phyloP scores from a whole-genome alignment of 92 coral and sea anemone genomes.

The Epizoanthus scotinus region DNA sequence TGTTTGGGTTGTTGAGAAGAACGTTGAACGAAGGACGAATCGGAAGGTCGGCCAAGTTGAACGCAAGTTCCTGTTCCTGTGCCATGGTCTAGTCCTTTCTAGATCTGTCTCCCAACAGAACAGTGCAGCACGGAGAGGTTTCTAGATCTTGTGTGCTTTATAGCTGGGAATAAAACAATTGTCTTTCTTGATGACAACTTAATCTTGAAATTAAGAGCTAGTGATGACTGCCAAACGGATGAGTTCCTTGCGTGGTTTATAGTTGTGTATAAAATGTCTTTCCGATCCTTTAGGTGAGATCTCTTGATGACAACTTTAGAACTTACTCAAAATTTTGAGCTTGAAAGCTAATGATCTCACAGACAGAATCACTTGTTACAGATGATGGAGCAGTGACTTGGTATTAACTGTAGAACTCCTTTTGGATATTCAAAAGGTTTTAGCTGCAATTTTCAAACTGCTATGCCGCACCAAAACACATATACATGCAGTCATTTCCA shows the following conservation, averaged over 20 bases:
- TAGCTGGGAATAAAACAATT: not conserved
- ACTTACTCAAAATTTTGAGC: too few relatives aligned
- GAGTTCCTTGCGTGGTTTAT: too few relatives aligned
- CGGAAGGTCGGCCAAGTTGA: conserved; percentile 7
- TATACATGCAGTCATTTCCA: not conserved
- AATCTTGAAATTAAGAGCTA: too few relatives aligned
- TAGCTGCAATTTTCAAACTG: too few relatives aligned
- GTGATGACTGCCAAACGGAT: too few relatives aligned
- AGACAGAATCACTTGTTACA: too few relatives aligned
- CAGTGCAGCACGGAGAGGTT: too few relatives aligned
- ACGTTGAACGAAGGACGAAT: conserved; percentile 44
- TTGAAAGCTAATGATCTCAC: too few relatives aligned
- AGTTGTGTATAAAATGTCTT: too few relatives aligned
- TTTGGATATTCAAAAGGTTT: not conserved
- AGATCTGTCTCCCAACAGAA: not conserved
- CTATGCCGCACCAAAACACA: not conserved
- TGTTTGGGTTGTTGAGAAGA: conserved; percentile 53
- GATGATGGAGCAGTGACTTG: not conserved
- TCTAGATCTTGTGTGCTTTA: not conserved
- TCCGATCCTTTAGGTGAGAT: too few relatives aligned
- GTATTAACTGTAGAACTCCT: not conserved
- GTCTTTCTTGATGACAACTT: too few relatives aligned
- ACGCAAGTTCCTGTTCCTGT: conserved; percentile 4
- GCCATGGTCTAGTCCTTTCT: not conserved
- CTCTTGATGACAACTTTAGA: too few relatives aligned